phyloP scores from a whole-genome alignment of 2,888 invertebrate genomes.

The Morpho achilles region DNA sequence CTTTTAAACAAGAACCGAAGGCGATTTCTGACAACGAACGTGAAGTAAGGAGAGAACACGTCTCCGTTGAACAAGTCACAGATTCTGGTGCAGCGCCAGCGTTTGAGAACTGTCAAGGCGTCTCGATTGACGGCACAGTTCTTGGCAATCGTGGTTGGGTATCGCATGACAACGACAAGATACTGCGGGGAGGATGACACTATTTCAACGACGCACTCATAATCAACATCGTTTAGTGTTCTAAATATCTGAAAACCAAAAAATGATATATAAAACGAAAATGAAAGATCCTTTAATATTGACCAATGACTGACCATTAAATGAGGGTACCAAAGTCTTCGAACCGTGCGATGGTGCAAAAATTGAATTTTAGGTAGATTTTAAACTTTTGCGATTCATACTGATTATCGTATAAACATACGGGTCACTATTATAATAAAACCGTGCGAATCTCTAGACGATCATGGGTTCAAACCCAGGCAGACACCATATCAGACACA shows the following conservation, averaged over 20 bases:
- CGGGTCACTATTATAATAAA: too few relatives aligned
- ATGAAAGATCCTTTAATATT: too few relatives aligned
- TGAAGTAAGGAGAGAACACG: conserved; percentile 40
- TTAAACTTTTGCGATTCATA: too few relatives aligned
- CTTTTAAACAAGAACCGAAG: conserved; percentile 55
- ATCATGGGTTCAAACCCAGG: too few relatives aligned
- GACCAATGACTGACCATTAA: too few relatives aligned
- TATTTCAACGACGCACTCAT: conserved; percentile 56
- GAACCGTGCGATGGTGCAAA: too few relatives aligned
- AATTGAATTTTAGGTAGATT: too few relatives aligned
- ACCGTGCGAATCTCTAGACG: too few relatives aligned
- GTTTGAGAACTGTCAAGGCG: conserved; percentile 50
- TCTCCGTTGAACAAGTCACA: conserved; percentile 43
- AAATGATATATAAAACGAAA: background rate
- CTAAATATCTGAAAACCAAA: conserved; percentile 47
- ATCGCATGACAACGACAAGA: conserved; percentile 52
- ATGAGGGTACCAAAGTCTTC: too few relatives aligned
- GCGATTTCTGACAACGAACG: conserved; percentile 40
- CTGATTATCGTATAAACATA: too few relatives aligned
- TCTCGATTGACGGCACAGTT: conserved; percentile 50
- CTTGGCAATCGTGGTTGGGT: conserved; percentile 42
- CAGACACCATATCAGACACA: too few relatives aligned
- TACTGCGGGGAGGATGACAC: conserved; percentile 36
- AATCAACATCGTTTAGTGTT: conserved; percentile 51
- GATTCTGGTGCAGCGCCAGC: conserved; percentile 41